A percentile compares a stretch with the other conserved stretches of the same genome.
These are phyloP conservation scores for Dyspetes luteomarginatus DNA, from an alignment of 2,888 invertebrate species.

Conservation along the genomic window DNA sequence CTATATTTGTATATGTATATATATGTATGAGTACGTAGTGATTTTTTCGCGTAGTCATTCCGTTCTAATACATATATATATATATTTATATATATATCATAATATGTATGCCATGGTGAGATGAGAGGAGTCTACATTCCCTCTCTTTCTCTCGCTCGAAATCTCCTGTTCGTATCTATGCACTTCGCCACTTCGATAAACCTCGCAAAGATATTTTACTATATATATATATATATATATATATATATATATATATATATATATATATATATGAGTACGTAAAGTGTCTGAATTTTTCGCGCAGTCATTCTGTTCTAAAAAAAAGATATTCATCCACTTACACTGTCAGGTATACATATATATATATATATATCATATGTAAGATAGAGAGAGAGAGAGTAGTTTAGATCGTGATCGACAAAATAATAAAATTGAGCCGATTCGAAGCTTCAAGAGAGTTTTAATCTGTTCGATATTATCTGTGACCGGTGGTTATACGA, in stretches of 20 bases:
- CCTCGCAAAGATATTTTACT: background rate
- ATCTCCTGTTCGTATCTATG: background rate
- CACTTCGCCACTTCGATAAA: background rate
- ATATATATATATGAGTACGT: background rate
- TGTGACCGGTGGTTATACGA: constrained; percentile 22
- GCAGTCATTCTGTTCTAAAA: constrained; percentile 37
- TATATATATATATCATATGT: no score
- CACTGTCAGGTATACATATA: background rate
- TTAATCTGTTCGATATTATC: constrained; percentile 33
- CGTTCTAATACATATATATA: no score
- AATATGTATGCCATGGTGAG: no score
- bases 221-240: no score
- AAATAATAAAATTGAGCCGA: constrained; percentile 49
- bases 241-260: no score
- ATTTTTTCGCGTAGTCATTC: constrained; percentile 25
- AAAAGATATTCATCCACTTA: background rate
- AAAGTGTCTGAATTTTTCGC: constrained; percentile 5
- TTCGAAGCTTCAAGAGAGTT: constrained; percentile 33
- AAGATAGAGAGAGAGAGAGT: background rate
- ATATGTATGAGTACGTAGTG: no score
- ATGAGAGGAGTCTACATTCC: no score
- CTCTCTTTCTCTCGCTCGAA: constrained; percentile 29
- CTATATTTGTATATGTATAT: no score
- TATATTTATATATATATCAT: no score
- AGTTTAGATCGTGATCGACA: constrained; percentile 20